These are phyloP conservation scores for Planiliza haematocheilus DNA, from an alignment of 2,113 vertebrate genomes.

Conservation along the genomic window DNA sequence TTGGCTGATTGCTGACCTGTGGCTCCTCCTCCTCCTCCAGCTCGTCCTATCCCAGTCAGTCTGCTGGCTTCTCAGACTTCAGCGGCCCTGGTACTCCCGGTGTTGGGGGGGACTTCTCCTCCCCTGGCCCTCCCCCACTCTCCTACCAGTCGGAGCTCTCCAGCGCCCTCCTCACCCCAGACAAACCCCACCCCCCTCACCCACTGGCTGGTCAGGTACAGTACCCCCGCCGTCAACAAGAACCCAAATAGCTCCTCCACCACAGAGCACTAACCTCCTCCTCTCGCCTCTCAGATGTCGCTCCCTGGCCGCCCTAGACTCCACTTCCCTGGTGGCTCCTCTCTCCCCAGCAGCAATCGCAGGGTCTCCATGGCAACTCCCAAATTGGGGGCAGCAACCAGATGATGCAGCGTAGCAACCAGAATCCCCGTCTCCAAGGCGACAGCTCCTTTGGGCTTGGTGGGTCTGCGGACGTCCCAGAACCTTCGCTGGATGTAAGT, in stretches of 20 bases:
- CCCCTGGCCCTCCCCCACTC: slow-evolving; percentile 76
- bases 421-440: slow-evolving; percentile 79
- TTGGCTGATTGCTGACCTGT: background rate
- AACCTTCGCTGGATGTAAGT: slow-evolving; percentile 92
- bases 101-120: slow-evolving; percentile 85
- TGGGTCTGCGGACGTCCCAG: slow-evolving; percentile 82
- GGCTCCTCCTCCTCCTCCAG: slow-evolving; percentile 64
- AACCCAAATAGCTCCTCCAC: background rate
- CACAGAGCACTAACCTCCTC: too few species aligned
- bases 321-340: slow-evolving; percentile 78
- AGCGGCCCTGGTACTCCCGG: slow-evolving; percentile 83
- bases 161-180: slow-evolving; percentile 78
- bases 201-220: slow-evolving; percentile 83
- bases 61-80: slow-evolving; percentile 86
- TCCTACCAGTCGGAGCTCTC: slow-evolving; percentile 87
- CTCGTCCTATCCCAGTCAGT: slow-evolving; percentile 84
- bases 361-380: slow-evolving; percentile 77
- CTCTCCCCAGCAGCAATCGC: slow-evolving; percentile 82
- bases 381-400: slow-evolving; percentile 72
- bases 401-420: slow-evolving; percentile 84
- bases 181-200: slow-evolving; percentile 83
- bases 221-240: background rate
- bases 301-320: slow-evolving; percentile 82
- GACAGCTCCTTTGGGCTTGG: slow-evolving; percentile 82
- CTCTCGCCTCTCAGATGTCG: slow-evolving; percentile 79